Conservation (phyloP, 1,140 invertebrate species). For the Bombus breviceps region DNA sequence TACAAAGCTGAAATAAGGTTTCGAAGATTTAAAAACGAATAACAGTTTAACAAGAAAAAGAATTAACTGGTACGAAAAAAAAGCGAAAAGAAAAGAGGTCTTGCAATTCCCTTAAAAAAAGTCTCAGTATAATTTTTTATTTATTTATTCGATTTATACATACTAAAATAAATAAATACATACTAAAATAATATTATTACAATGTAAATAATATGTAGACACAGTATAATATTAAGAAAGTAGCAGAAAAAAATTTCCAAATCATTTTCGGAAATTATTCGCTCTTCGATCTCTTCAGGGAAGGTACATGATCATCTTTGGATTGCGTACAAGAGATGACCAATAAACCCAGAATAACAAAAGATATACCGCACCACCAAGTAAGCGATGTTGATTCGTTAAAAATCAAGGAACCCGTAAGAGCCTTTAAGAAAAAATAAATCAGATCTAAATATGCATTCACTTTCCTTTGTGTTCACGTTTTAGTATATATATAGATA, state of each 20-base stretch:
- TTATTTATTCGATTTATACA: conserved; percentile 25
- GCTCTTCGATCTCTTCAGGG: conserved; percentile 60
- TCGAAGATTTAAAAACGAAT: neutral
- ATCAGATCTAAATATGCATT: neutral
- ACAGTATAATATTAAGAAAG: neutral
- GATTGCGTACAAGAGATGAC: conserved; percentile 75
- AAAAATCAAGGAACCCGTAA: conserved; percentile 83
- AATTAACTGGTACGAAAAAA: neutral
- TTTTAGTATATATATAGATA: conserved; percentile 3
- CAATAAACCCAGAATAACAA: conserved; percentile 83
- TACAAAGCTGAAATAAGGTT: neutral
- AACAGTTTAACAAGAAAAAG: neutral
- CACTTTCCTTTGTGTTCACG: neutral
- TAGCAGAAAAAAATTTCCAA: neutral
- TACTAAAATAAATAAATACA: neutral
- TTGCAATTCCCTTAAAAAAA: neutral
- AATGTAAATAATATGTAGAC: neutral
- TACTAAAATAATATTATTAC: neutral
- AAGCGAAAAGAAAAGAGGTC: neutral
- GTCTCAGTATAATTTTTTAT: neutral
- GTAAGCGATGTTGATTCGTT: conserved; percentile 81
- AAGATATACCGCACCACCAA: conserved; percentile 84
- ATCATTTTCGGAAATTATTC: conserved; percentile 51
- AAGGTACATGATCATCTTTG: conserved; percentile 36
- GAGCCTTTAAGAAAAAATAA: conserved; percentile 76